Evolutionary conservation across 2,113 vertebrate genomes (phyloP).

Genomic region (Megaceryle maxima): DNA sequence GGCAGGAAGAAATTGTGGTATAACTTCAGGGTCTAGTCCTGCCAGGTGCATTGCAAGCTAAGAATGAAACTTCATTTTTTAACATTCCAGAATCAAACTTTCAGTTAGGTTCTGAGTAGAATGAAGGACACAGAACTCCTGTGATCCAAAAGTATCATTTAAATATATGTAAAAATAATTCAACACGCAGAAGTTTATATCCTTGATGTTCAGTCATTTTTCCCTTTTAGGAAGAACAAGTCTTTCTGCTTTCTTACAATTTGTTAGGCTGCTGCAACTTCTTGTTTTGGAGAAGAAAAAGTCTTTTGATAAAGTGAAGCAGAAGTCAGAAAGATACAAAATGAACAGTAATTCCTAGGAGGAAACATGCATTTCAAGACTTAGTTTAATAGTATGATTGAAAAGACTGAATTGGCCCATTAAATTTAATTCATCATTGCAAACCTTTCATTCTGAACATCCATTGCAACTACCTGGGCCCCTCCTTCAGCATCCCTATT

Average conservation of each 20-base stretch:
- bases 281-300: not conserved
- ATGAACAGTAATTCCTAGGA: constrained; percentile 31
- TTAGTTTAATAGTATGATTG: constrained; percentile 49
- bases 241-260: not conserved
- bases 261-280: constrained; percentile 4
- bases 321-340: constrained; percentile 31
- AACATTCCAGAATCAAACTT: not conserved
- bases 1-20: not conserved
- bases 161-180: not conserved
- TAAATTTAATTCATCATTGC: constrained; percentile 49
- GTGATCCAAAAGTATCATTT: not conserved
- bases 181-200: not conserved
- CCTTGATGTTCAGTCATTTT: not conserved
- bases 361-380: constrained; percentile 53
- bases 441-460: constrained; percentile 39
- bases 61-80: not conserved
- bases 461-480: not conserved
- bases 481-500: not conserved
- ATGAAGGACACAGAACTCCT: not conserved
- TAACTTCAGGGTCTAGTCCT: not conserved
- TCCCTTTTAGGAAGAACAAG: not conserved
- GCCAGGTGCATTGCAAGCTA: not conserved
- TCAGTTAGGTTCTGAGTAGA: not conserved
- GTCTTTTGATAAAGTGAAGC: not conserved
- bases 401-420: constrained; percentile 49